Conservation (phyloP, 1,140 invertebrate species). For the Matsumurasca onukii region DNA sequence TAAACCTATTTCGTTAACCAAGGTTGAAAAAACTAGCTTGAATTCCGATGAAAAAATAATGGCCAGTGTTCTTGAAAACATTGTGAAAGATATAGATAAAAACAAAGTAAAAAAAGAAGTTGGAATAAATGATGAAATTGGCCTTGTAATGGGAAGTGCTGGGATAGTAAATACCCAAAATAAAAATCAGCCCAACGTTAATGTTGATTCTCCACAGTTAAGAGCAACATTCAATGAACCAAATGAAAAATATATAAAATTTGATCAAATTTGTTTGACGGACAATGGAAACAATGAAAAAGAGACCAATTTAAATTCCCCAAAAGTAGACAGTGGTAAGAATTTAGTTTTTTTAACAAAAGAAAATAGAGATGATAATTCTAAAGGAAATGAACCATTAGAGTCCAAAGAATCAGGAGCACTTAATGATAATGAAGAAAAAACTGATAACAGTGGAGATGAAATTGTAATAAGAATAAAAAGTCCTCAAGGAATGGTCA, state of each 20-base stretch:
- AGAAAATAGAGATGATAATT: no score
- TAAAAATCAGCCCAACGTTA: not conserved
- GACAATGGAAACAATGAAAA: not conserved
- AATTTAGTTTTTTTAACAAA: not conserved
- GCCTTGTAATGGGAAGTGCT: no score
- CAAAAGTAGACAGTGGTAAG: not conserved
- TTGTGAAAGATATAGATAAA: conserved; percentile 13
- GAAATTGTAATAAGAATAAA: conserved; percentile 14
- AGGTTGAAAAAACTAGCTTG: not conserved
- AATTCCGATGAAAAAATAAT: not conserved
- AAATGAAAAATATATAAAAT: not conserved
- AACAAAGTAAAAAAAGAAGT: conserved; percentile 17
- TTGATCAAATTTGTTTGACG: not conserved
- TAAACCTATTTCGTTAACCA: not conserved
- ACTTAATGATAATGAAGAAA: not conserved
- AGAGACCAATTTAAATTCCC: not conserved
- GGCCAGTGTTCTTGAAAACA: not conserved
- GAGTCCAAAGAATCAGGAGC: not conserved
- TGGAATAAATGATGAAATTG: not conserved
- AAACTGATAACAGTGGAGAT: not conserved
- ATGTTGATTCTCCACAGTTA: not conserved
- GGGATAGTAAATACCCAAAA: not conserved
- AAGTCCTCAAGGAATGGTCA: conserved; percentile 22
- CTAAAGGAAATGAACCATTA: not conserved
- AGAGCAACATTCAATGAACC: not conserved